Evolutionary conservation across 2,888 invertebrate genomes (phyloP).

Genomic region (Adineta ricciae): DNA sequence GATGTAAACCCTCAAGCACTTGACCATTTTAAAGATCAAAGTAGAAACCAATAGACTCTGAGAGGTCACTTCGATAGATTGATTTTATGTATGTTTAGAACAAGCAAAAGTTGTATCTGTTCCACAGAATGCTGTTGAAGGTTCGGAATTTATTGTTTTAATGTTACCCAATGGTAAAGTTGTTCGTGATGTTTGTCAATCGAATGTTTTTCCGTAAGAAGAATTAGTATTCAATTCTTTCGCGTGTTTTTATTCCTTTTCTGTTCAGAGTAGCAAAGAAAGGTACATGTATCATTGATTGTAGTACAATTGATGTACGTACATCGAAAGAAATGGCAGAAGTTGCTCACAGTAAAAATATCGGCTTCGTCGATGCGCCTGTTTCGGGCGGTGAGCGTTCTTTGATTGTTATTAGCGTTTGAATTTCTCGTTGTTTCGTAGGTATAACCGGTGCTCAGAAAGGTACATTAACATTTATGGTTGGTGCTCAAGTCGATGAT

Average conservation of each 20-base stretch:
- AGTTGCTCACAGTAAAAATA: conserved; percentile 60
- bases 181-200: conserved; percentile 67
- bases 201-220: conserved; percentile 37
- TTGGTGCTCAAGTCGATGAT: conserved; percentile 62
- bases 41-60: conserved; percentile 36
- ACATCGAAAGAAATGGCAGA: conserved; percentile 66
- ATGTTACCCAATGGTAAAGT: conserved; percentile 87
- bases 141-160: conserved; percentile 70
- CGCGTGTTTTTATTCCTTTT: conserved; percentile 36
- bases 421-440: conserved; percentile 41
- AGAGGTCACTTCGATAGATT: too few species aligned
- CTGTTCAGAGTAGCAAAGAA: conserved; percentile 55
- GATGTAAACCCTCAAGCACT: conserved; percentile 54
- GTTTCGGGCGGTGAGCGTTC: conserved; percentile 77
- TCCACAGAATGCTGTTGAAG: conserved; percentile 68
- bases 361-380: conserved; percentile 80
- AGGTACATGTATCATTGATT: conserved; percentile 74
- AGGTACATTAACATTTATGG: conserved; percentile 88
- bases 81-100: conserved; percentile 29
- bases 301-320: conserved; percentile 85
- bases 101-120: conserved; percentile 66
- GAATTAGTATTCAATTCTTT: conserved; percentile 55
- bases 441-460: conserved; percentile 81
- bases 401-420: too few species aligned
- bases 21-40: conserved; percentile 41